These are phyloP conservation scores for Euzophera pinguis DNA, from an alignment of 2,888 invertebrate species.

Conservation along the genomic window DNA sequence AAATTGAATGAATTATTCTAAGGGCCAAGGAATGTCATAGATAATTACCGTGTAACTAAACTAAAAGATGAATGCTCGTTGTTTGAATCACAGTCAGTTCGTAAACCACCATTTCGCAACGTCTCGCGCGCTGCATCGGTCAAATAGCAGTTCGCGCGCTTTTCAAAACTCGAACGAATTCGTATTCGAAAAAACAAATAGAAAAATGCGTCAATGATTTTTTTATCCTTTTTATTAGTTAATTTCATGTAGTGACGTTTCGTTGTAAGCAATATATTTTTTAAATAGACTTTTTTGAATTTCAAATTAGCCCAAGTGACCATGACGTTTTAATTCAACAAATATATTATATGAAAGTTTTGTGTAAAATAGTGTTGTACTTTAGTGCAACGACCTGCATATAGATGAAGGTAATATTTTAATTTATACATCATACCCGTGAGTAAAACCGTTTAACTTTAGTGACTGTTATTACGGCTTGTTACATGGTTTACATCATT, in stretches of 20 bases:
- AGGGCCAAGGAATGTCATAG: constrained; percentile 9
- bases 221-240: neutral
- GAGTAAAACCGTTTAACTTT: constrained; percentile 3
- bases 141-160: constrained; percentile 5
- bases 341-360: neutral
- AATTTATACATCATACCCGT: neutral
- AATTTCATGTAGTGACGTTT: neutral
- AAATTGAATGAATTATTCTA: constrained; percentile 6
- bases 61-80: constrained; percentile 2
- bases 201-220: neutral
- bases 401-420: constrained; percentile 7
- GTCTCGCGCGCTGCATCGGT: neutral
- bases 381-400: constrained; percentile 5
- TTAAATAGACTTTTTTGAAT: neutral
- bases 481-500: constrained; percentile 1
- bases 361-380: neutral
- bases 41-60: constrained; percentile 1
- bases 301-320: neutral
- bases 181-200: neutral
- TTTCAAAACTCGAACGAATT: constrained; percentile 7
- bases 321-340: neutral
- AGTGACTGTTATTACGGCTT: neutral
- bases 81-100: constrained; percentile 4
- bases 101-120: constrained; percentile 4
- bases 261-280: neutral